A percentile compares a stretch with the other conserved stretches of the same genome.
These are phyloP conservation scores for Holacanthus passer DNA, from an alignment of 2,113 vertebrate species.

Conservation along the genomic window DNA sequence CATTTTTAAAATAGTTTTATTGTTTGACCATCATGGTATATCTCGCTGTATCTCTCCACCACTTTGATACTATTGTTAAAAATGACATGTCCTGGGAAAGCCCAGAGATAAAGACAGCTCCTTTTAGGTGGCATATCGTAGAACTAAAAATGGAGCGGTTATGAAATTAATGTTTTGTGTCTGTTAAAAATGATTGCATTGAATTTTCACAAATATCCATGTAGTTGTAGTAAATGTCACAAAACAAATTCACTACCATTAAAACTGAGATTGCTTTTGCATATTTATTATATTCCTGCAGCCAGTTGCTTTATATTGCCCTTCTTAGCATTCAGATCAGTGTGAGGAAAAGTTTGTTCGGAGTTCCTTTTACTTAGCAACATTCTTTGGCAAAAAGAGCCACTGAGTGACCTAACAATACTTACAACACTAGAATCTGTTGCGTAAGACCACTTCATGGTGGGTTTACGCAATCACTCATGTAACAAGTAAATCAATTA, in stretches of 20 bases:
- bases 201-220: neutral
- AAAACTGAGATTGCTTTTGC: neutral
- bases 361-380: constrained; percentile 64
- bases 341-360: constrained; percentile 50
- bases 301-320: constrained; percentile 42
- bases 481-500: neutral
- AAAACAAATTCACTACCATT: neutral
- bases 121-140: constrained; percentile 3
- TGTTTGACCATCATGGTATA: constrained; percentile 69
- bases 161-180: constrained; percentile 23
- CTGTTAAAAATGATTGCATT: neutral
- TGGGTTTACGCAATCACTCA: constrained; percentile 30
- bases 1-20: constrained; percentile 74
- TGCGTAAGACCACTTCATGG: constrained; percentile 45
- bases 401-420: constrained; percentile 53
- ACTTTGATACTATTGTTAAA: constrained; percentile 74
- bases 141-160: neutral
- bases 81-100: constrained; percentile 61
- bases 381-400: constrained; percentile 68
- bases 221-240: neutral
- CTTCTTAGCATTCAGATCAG: constrained; percentile 74
- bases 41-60: constrained; percentile 53
- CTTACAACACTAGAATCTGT: constrained; percentile 17
- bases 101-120: constrained; percentile 48
- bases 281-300: constrained; percentile 29